phyloP scores from a whole-genome alignment of 2,797 vertebrate species.

The Gymnoscopelus microlampas region DNA sequence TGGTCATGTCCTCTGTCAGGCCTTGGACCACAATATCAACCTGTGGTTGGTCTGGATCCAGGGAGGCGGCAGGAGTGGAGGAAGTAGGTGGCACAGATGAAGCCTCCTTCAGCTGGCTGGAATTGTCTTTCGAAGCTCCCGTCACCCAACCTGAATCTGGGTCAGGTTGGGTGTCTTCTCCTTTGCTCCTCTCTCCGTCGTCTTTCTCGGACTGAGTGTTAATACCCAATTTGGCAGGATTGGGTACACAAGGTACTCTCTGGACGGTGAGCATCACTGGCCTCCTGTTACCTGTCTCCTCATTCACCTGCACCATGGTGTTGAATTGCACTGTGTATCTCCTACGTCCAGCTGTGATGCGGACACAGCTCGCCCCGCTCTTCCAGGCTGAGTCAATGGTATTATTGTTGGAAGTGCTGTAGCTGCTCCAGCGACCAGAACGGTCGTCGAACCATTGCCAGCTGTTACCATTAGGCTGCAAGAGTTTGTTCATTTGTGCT shows the following conservation, averaged over 20 bases:
- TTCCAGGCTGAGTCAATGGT: constrained; percentile 96
- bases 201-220: constrained; percentile 89
- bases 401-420: constrained; percentile 96
- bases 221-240: constrained; percentile 83
- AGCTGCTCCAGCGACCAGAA: constrained; percentile 97
- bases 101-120: constrained; percentile 74
- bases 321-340: constrained; percentile 97
- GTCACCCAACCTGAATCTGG: constrained; percentile 62
- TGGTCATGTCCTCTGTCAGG: constrained; percentile 91
- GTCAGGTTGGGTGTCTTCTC: constrained; percentile 75
- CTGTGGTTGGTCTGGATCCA: constrained; percentile 60
- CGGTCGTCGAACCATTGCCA: constrained; percentile 99
- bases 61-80: constrained; percentile 13
- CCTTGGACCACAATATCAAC: constrained; percentile 89
- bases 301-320: constrained; percentile 98
- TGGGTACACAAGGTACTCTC: constrained; percentile 86
- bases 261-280: constrained; percentile 95
- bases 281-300: constrained; percentile 94
- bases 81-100: constrained; percentile 57
- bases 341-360: constrained; percentile 93
- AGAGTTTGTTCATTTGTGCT: constrained; percentile 96
- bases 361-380: constrained; percentile 92
- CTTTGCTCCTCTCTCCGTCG: constrained; percentile 82
- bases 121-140: constrained; percentile 79
- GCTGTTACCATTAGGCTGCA: constrained; percentile 95